phyloP scores from a whole-genome alignment of 2,888 invertebrate genomes.

The Masnerella sp. region DNA sequence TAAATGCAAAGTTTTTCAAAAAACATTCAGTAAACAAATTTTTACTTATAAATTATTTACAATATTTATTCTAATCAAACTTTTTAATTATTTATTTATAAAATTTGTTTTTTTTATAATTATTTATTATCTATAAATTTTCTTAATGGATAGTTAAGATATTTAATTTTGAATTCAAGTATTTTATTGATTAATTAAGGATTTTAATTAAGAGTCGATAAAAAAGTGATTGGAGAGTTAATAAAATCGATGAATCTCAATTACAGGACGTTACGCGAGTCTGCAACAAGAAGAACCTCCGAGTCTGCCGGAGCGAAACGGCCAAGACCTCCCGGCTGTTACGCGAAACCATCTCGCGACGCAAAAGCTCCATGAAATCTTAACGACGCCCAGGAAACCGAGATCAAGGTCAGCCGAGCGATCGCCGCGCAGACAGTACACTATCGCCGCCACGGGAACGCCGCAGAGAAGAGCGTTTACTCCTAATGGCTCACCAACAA shows the following conservation, averaged over 20 bases:
- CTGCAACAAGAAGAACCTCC: conserved; percentile 76
- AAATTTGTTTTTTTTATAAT: too few species aligned
- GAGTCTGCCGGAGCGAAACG: conserved; percentile 74
- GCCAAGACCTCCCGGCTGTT: conserved; percentile 56
- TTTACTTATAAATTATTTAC: too few species aligned
- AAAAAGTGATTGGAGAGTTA: too few species aligned
- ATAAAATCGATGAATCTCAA: conserved; percentile 49
- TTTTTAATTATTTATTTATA: too few species aligned
- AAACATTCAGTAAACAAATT: too few species aligned
- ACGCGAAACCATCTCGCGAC: conserved; percentile 83
- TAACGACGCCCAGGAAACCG: conserved; percentile 85
- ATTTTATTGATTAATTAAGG: too few species aligned
- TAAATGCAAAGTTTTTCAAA: too few species aligned
- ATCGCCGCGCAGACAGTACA: conserved; percentile 71
- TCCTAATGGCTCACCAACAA: conserved; percentile 73
- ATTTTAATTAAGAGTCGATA: background rate
- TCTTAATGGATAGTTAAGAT: too few species aligned
- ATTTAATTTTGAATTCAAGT: too few species aligned
- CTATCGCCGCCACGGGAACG: conserved; percentile 77
- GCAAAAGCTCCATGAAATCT: conserved; percentile 86
- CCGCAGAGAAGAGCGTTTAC: conserved; percentile 78
- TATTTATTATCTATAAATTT: too few species aligned
- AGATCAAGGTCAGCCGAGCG: conserved; percentile 74
- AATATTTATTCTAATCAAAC: too few species aligned
- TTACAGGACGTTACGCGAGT: conserved; percentile 73